phyloP scores from a whole-genome alignment of 2,797 vertebrate genomes.

The Argya squamiceps region DNA sequence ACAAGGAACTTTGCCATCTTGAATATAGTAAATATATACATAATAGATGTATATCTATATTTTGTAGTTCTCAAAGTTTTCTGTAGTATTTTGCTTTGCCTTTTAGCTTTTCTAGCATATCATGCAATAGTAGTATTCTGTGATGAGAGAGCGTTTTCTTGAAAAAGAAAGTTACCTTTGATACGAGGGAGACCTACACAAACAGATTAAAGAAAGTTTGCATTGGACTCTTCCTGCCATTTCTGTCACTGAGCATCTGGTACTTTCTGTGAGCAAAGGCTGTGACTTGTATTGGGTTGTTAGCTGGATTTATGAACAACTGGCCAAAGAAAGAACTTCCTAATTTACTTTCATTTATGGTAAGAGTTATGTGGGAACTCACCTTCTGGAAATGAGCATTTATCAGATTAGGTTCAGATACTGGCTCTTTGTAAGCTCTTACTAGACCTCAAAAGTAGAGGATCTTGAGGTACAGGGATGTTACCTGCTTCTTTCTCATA shows the following conservation, averaged over 20 bases:
- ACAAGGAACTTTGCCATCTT: neutral
- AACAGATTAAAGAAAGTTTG: neutral
- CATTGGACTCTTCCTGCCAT: neutral
- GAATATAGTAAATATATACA: neutral
- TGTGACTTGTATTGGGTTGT: neutral
- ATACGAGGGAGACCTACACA: neutral
- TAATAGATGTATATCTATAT: neutral
- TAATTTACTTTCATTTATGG: neutral
- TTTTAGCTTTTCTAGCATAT: neutral
- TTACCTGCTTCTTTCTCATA: neutral
- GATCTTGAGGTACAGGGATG: neutral
- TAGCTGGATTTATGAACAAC: neutral
- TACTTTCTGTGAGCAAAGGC: neutral
- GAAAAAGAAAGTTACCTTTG: neutral
- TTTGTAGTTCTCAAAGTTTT: neutral
- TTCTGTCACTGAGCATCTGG: neutral
- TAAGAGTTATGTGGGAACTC: neutral
- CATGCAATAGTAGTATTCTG: neutral
- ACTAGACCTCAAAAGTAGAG: neutral
- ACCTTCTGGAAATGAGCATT: neutral
- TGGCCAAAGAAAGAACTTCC: neutral
- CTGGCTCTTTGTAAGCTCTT: neutral
- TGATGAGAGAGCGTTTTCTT: neutral
- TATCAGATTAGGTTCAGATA: neutral
- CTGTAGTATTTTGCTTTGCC: neutral